These are phyloP conservation scores for Micrasema minimum DNA, from an alignment of 1,140 invertebrate genomes.

Conservation along the genomic window DNA sequence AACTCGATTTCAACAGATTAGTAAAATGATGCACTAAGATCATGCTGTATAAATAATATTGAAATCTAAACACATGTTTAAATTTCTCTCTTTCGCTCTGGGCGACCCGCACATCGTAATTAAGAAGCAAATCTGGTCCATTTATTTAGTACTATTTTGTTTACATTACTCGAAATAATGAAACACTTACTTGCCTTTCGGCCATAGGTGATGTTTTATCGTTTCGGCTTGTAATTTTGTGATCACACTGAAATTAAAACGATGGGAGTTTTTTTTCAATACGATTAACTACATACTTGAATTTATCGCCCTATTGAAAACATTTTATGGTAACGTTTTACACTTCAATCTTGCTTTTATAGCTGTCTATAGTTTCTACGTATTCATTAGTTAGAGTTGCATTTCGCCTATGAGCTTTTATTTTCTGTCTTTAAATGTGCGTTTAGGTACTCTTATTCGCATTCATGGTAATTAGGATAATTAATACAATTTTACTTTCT, in stretches of 20 bases:
- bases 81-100: conserved; percentile 32
- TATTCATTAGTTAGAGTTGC: too few relatives aligned
- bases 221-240: conserved; percentile 14
- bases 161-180: conserved; percentile 30
- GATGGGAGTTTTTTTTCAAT: too few relatives aligned
- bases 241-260: neutral
- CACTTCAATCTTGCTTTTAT: too few relatives aligned
- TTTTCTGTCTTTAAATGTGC: too few relatives aligned
- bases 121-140: conserved; percentile 31
- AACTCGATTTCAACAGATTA: conserved; percentile 3
- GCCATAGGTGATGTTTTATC: conserved; percentile 14
- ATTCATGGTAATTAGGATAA: too few relatives aligned
- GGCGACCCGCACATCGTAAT: conserved; percentile 24
- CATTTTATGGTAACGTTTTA: too few relatives aligned
- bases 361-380: too few relatives aligned
- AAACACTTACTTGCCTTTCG: conserved; percentile 13
- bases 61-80: conserved; percentile 21
- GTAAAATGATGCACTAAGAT: neutral
- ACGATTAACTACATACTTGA: too few relatives aligned
- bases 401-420: too few relatives aligned
- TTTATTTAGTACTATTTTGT: conserved; percentile 21
- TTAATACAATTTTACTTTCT: too few relatives aligned
- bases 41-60: conserved; percentile 23
- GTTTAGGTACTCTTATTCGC: too few relatives aligned
- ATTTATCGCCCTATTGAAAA: too few relatives aligned